A percentile compares a stretch with the other conserved stretches of the same genome.
Evolutionary conservation across 1,140 invertebrate species (phyloP).

Genomic region (Acromyrmex heyeri): DNA sequence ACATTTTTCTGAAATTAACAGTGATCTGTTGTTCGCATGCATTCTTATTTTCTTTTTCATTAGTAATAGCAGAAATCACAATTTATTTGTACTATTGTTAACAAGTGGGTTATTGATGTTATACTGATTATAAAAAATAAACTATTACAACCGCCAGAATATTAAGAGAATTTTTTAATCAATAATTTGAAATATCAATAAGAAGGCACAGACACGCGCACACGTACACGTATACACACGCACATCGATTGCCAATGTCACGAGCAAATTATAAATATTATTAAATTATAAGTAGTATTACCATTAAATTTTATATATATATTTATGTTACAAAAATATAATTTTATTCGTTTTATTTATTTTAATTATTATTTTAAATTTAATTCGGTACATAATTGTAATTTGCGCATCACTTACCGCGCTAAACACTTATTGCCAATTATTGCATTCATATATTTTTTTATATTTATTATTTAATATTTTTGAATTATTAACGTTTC

Average conservation of each 20-base stretch:
- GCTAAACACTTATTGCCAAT: too few relatives aligned
- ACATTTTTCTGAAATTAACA: constrained; percentile 30
- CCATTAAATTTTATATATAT: neutral
- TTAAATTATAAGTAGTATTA: neutral
- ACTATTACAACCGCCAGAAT: neutral
- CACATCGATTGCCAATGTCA: constrained; percentile 44
- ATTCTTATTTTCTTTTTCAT: constrained; percentile 21
- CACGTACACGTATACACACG: neutral
- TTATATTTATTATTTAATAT: neutral
- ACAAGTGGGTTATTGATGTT: neutral
- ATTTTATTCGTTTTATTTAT: too few relatives aligned
- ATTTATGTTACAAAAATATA: neutral
- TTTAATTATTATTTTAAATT: too few relatives aligned
- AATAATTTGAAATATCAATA: neutral
- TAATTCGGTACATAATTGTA: too few relatives aligned
- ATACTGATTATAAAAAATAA: neutral
- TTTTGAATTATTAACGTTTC: neutral
- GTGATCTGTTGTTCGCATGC: neutral
- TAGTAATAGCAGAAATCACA: neutral
- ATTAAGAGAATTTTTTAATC: neutral
- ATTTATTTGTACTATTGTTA: neutral
- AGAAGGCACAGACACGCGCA: neutral
- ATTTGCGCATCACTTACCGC: too few relatives aligned
- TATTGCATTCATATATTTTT: neutral
- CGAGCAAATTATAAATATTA: neutral